These are phyloP conservation scores for Eristalinus sepulchralis DNA, from an alignment of 2,888 invertebrate genomes.

Conservation along the genomic window DNA sequence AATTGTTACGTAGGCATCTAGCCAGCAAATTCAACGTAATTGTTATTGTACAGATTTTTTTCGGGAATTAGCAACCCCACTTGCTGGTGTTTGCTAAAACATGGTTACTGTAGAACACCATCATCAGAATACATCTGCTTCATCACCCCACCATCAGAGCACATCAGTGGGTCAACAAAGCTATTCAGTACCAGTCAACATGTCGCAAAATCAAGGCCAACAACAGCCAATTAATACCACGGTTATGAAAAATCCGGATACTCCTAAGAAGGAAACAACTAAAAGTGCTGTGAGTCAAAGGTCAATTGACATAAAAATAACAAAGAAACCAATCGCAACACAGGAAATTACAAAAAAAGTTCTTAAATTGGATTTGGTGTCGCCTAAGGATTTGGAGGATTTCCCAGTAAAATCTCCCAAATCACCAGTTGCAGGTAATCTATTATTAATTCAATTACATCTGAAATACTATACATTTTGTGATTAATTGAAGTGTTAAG, in stretches of 20 bases:
- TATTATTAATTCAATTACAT: background rate
- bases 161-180: slow-evolving; percentile 36
- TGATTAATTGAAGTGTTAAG: too few species aligned
- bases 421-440: slow-evolving; percentile 78
- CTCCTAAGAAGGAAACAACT: slow-evolving; percentile 55
- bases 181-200: slow-evolving; percentile 33
- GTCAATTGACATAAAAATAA: slow-evolving; percentile 83
- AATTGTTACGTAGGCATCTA: slow-evolving; percentile 40
- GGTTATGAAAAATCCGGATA: slow-evolving; percentile 46
- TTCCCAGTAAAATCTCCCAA: slow-evolving; percentile 79
- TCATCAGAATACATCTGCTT: slow-evolving; percentile 73
- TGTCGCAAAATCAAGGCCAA: slow-evolving; percentile 57
- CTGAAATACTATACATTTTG: background rate
- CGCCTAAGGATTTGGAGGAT: slow-evolving; percentile 77
- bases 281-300: slow-evolving; percentile 84
- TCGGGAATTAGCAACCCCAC: slow-evolving; percentile 44
- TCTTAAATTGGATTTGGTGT: slow-evolving; percentile 78
- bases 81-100: slow-evolving; percentile 75
- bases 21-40: background rate
- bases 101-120: slow-evolving; percentile 77
- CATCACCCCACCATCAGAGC: slow-evolving; percentile 59
- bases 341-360: slow-evolving; percentile 78
- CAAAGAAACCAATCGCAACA: slow-evolving; percentile 80
- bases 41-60: background rate
- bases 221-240: slow-evolving; percentile 10